Evolutionary conservation across 1,140 invertebrate species (phyloP).

Genomic region (Diabrotica undecimpunctata): DNA sequence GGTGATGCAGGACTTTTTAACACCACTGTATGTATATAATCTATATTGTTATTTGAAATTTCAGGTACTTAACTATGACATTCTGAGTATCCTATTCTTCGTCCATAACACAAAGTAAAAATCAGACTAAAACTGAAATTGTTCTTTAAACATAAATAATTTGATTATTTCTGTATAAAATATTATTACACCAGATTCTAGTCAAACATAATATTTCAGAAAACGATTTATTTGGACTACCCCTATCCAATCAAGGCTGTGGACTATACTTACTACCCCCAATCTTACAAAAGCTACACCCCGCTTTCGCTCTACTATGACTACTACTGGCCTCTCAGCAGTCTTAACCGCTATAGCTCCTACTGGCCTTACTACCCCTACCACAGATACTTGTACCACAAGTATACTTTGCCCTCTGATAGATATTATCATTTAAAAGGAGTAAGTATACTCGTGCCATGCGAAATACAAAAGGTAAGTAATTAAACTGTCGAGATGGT

Average conservation of each 20-base stretch:
- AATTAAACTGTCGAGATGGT: no score
- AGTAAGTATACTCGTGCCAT: slow-evolving; percentile 17
- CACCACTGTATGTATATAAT: no score
- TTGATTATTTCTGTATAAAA: background rate
- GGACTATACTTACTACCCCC: slow-evolving; percentile 27
- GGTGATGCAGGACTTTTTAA: no score
- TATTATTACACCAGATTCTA: background rate
- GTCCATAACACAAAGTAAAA: no score
- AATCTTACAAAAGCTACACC: slow-evolving; percentile 26
- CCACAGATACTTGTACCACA: slow-evolving; percentile 30
- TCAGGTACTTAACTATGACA: no score
- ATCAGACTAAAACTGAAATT: no score
- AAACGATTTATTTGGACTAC: slow-evolving; percentile 29
- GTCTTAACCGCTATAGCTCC: slow-evolving; percentile 26
- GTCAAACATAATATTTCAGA: slow-evolving; percentile 24
- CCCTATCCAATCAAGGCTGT: slow-evolving; percentile 27
- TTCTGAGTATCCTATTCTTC: no score
- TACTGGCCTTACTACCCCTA: slow-evolving; percentile 32
- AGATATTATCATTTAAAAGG: slow-evolving; percentile 28
- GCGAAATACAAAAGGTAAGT: no score
- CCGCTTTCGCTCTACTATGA: slow-evolving; percentile 29
- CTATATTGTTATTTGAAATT: no score
- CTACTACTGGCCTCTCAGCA: slow-evolving; percentile 30
- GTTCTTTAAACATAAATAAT: no score
- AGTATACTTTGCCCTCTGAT: slow-evolving; percentile 29